Base-by-base conservation (phyloP, 2,888 invertebrate species). In the Esperia sulphurella region DNA sequence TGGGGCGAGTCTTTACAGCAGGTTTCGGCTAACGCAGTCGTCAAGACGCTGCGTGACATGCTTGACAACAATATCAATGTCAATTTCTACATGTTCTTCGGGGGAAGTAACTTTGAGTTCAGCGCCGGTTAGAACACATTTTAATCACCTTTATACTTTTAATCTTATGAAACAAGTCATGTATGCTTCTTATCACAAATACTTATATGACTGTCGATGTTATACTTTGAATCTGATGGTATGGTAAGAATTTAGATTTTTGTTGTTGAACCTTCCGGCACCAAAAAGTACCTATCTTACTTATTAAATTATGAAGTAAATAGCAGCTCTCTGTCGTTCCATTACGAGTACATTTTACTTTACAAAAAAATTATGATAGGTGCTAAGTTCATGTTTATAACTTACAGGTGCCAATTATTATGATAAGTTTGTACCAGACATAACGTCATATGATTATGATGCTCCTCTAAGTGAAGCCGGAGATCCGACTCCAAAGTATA, bases 381-480 rank as follows among this genome's bases (percentile, higher is more conserved):
- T 31, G n/a, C n/a, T n/a, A n/a, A n/a, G n/a, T n/a, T n/a, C n/a
- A 31, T 31, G 31, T 31, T 10, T 9, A 31, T 7, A 31, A 31
- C 8, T 64, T 68, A 14, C 59, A 90, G 90, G 90, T 50, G 89
- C 90, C 5, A 90, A 90, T 58, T 87, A 81, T 43, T 75, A 59
- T 0, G 81, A 76, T 0, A 64, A 61, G 6, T 95, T 91, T 65
- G 80, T 83, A 50, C 92, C 95, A 0, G 94, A 94, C 67, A 90
- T 95, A 42, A 97, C 96, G 2, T 96, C 95, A 3, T 97, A 97
- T 68, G 98, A 98, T 76, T 98, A 97, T 69, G 96, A 97, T 74
- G 95, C 97, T 0, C 98, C 98, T 0, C 82, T 98, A 55, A 92
- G 91, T 12, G 98, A 98, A 82, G 94, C 96, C 47, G 98, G 98